Evolutionary conservation across 2,797 vertebrate genomes (phyloP).

Genomic region (Mormyrus proboscirostris): DNA sequence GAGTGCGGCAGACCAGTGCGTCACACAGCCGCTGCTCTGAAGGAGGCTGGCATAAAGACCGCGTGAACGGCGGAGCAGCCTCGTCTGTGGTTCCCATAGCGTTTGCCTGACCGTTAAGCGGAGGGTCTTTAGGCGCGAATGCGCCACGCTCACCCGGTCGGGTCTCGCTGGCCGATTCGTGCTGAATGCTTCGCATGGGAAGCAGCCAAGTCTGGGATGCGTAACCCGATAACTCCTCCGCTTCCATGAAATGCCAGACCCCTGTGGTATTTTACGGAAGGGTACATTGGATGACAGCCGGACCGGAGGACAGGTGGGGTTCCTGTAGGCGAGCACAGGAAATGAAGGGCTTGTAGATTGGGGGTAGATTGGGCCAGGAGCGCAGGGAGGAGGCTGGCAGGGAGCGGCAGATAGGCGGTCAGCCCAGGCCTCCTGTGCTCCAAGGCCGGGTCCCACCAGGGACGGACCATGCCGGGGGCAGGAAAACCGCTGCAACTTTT

Average conservation of each 20-base stretch:
- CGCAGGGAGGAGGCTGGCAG: slow-evolving; percentile 33
- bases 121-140: slow-evolving; percentile 30
- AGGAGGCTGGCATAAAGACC: background rate
- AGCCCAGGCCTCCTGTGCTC: slow-evolving; percentile 53
- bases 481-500: slow-evolving; percentile 67
- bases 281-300: slow-evolving; percentile 37
- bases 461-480: slow-evolving; percentile 50
- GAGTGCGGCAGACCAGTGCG: slow-evolving; percentile 15
- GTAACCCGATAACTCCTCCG: slow-evolving; percentile 33
- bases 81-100: slow-evolving; percentile 22
- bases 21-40: slow-evolving; percentile 16
- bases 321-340: slow-evolving; percentile 45
- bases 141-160: background rate
- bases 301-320: slow-evolving; percentile 21
- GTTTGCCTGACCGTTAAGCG: background rate
- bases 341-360: slow-evolving; percentile 51
- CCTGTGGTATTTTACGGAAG: slow-evolving; percentile 38
- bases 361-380: slow-evolving; percentile 20
- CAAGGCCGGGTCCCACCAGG: slow-evolving; percentile 42
- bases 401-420: slow-evolving; percentile 51
- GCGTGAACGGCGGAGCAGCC: background rate
- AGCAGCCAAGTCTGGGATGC: background rate
- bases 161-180: background rate
- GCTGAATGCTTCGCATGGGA: background rate
- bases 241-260: slow-evolving; percentile 29